These are phyloP conservation scores for Lasioglossum calceatum DNA, from an alignment of 2,888 invertebrate species.

Conservation along the genomic window DNA sequence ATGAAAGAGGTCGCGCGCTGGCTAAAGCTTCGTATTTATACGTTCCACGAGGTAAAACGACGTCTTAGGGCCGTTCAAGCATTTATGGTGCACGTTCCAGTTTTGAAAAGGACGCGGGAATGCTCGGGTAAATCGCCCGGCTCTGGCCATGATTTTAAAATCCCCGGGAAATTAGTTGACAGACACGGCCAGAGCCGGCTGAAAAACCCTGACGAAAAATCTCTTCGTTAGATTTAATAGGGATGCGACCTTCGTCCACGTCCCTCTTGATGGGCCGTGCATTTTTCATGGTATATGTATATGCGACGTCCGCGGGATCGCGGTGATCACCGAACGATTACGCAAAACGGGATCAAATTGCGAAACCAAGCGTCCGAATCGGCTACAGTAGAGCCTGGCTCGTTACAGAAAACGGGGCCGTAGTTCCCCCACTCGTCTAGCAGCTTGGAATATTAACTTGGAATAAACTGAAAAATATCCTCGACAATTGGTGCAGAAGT, in stretches of 20 bases:
- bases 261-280: slow-evolving; percentile 38
- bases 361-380: slow-evolving; percentile 1
- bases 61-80: slow-evolving; percentile 70
- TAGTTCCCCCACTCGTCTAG: too few relatives aligned
- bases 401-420: not conserved
- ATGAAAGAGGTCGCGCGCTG: slow-evolving; percentile 71
- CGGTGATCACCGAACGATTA: slow-evolving; percentile 23
- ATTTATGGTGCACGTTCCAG: slow-evolving; percentile 71
- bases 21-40: slow-evolving; percentile 72
- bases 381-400: not conserved
- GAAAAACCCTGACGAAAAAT: slow-evolving; percentile 48
- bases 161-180: slow-evolving; percentile 72
- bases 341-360: slow-evolving; percentile 25
- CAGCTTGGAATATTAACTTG: too few relatives aligned
- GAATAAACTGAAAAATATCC: too few relatives aligned
- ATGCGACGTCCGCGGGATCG: not conserved
- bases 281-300: slow-evolving; percentile 51
- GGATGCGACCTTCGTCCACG: slow-evolving; percentile 54
- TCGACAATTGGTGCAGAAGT: too few relatives aligned
- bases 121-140: slow-evolving; percentile 68
- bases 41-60: slow-evolving; percentile 69
- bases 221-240: slow-evolving; percentile 67
- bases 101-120: slow-evolving; percentile 71
- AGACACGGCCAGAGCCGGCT: slow-evolving; percentile 40
- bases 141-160: slow-evolving; percentile 69